These are phyloP conservation scores for Etheostoma nigrum DNA, from an alignment of 2,797 vertebrate genomes.

Conservation along the genomic window DNA sequence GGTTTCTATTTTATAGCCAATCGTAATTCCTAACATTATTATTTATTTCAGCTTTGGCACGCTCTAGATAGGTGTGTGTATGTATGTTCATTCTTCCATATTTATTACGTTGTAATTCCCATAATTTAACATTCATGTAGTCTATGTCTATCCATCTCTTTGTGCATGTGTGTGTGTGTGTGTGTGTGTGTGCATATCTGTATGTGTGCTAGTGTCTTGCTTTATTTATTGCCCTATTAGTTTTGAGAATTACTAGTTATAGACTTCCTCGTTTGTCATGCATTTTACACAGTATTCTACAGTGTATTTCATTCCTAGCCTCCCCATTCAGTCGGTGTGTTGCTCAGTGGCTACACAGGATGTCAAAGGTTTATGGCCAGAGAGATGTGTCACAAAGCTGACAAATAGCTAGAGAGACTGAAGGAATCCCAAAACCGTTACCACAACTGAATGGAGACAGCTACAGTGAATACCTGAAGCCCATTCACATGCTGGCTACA, in stretches of 20 bases:
- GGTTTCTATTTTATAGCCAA: conserved; percentile 58
- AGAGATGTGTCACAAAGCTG: conserved; percentile 26
- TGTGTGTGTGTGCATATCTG: neutral
- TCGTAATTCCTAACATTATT: conserved; percentile 56
- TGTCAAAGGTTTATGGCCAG: conserved; percentile 35
- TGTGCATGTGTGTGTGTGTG: neutral
- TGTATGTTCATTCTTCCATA: conserved; percentile 27
- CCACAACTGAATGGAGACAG: conserved; percentile 27
- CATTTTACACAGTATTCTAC: conserved; percentile 7
- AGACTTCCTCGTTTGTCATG: conserved; percentile 24
- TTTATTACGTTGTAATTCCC: conserved; percentile 46
- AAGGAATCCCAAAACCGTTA: conserved; percentile 37
- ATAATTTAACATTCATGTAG: conserved; percentile 44
- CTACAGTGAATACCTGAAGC: conserved; percentile 27
- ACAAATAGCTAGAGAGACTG: conserved; percentile 17
- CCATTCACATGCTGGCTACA: neutral
- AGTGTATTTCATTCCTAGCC: conserved; percentile 19
- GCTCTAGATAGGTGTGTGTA: neutral
- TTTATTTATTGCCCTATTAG: conserved; percentile 52
- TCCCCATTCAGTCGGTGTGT: conserved; percentile 2
- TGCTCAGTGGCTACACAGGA: conserved; percentile 25
- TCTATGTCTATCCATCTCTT: conserved; percentile 31
- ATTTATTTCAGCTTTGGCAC: conserved; percentile 51
- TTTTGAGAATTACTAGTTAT: conserved; percentile 46
- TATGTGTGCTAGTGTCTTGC: conserved; percentile 1